Evolutionary conservation across 2,797 vertebrate species (phyloP).

Genomic region (Lerista edwardsae): DNA sequence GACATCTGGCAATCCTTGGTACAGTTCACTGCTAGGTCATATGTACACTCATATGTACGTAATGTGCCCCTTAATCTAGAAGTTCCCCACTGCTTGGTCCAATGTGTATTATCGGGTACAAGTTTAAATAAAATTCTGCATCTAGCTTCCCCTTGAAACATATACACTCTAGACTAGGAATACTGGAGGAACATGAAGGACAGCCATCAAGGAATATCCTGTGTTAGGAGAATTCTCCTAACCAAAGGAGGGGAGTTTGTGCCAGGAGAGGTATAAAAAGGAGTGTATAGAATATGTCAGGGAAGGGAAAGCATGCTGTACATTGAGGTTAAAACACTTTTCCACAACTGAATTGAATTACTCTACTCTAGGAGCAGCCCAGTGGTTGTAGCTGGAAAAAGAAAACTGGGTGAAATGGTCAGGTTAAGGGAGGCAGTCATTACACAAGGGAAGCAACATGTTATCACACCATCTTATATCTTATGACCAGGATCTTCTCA

Average conservation of each 20-base stretch:
- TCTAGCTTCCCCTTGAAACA: neutral
- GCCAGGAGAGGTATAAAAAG: neutral
- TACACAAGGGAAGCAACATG: neutral
- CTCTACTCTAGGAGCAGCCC: neutral
- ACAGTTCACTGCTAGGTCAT: neutral
- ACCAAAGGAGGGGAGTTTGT: conserved; percentile 31
- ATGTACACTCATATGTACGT: too few relatives aligned
- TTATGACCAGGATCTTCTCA: too few relatives aligned
- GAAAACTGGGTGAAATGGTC: neutral
- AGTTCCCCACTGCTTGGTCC: neutral
- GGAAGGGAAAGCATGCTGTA: neutral
- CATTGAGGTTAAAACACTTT: neutral
- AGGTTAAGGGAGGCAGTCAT: neutral
- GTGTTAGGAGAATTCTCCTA: neutral
- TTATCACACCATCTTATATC: conserved; percentile 20
- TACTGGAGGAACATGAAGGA: neutral
- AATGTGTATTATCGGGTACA: neutral
- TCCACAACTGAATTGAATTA: too few relatives aligned
- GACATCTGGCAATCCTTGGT: neutral
- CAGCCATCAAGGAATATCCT: neutral
- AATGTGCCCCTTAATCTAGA: neutral
- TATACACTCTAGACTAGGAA: neutral
- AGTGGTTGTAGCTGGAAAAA: conserved; percentile 42
- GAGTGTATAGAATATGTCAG: too few relatives aligned
- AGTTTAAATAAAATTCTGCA: neutral